Percentiles rank a stretch among this genome's conserved stretches.
Conservation (phyloP, 2,797 vertebrate genomes). For the Glossophaga mutica region DNA sequence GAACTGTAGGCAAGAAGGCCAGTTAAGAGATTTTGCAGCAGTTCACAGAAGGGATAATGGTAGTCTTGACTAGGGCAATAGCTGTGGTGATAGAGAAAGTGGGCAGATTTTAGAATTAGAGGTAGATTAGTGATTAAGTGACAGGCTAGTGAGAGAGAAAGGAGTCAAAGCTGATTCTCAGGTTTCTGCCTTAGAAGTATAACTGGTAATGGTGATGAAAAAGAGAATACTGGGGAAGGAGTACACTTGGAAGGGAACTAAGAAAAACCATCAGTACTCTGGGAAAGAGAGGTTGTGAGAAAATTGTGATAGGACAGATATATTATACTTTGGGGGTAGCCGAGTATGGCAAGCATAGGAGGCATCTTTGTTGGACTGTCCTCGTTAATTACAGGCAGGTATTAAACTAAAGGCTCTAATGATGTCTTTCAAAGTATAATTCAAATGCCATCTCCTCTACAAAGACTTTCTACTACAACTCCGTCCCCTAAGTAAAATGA, state of each 20-base stretch:
- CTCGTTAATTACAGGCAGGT: neutral
- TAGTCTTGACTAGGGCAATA: neutral
- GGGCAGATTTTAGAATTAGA: neutral
- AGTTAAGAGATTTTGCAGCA: neutral
- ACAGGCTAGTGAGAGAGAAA: neutral
- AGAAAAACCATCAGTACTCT: neutral
- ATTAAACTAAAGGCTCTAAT: neutral
- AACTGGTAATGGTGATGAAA: neutral
- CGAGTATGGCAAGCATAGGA: neutral
- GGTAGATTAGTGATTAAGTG: neutral
- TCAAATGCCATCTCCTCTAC: neutral
- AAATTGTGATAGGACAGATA: neutral
- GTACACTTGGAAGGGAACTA: neutral
- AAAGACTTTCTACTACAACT: neutral
- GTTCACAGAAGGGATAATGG: neutral
- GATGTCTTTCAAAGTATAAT: slow-evolving; percentile 2
- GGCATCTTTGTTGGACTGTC: neutral
- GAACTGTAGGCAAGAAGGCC: neutral
- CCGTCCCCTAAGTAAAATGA: neutral
- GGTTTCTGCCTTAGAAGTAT: neutral
- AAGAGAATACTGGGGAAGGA: neutral
- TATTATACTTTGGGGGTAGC: neutral
- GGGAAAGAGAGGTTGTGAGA: neutral
- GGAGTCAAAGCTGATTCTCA: neutral
- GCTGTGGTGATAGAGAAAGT: neutral